A percentile compares a stretch with the other conserved stretches of the same genome.
These are phyloP conservation scores for Drosophila picticornis DNA, from an alignment of 2,888 invertebrate species.

Conservation along the genomic window DNA sequence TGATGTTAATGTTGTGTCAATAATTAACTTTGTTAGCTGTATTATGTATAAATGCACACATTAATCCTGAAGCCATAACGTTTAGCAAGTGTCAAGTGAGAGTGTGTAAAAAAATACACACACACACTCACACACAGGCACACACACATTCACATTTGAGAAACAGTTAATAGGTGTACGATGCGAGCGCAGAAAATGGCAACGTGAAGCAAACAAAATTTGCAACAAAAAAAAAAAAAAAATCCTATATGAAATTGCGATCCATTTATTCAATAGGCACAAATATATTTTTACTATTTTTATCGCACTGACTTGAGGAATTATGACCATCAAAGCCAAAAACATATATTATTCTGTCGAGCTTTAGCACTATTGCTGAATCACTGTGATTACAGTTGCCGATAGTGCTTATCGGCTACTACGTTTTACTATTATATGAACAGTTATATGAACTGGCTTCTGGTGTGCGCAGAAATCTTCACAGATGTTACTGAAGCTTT, in stretches of 20 bases:
- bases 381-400: conserved; percentile 31
- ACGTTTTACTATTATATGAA: conserved; percentile 12
- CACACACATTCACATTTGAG: neutral
- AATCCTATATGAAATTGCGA: neutral
- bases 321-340: conserved; percentile 15
- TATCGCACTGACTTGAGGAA: conserved; percentile 33
- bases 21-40: conserved; percentile 69
- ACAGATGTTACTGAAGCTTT: conserved; percentile 26
- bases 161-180: neutral
- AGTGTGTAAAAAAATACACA: conserved; percentile 1
- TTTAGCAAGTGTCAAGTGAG: conserved; percentile 16
- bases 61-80: conserved; percentile 50
- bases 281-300: neutral
- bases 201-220: neutral
- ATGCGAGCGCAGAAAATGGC: conserved; percentile 6
- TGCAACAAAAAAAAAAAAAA: neutral
- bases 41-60: conserved; percentile 56
- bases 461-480: neutral
- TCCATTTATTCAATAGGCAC: conserved; percentile 11
- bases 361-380: conserved; percentile 27
- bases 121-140: conserved; percentile 1
- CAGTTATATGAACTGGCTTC: neutral
- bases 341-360: conserved; percentile 24
- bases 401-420: conserved; percentile 38
- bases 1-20: conserved; percentile 66